These are phyloP conservation scores for Aplochiton taeniatus DNA, from an alignment of 2,797 vertebrate species.

Conservation along the genomic window DNA sequence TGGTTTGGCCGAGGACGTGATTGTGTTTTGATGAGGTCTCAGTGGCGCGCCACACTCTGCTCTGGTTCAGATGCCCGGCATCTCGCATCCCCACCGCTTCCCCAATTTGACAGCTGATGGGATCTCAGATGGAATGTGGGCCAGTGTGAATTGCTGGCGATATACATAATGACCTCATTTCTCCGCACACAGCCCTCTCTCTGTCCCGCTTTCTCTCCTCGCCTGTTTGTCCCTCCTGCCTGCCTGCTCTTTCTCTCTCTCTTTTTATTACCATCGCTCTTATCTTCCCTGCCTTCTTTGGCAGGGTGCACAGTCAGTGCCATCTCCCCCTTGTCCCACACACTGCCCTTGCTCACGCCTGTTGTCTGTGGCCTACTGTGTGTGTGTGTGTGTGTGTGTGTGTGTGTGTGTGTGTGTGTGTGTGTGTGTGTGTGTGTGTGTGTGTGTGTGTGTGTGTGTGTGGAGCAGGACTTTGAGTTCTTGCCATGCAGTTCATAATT, in stretches of 20 bases:
- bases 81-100: constrained; percentile 71
- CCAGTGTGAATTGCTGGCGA: constrained; percentile 84
- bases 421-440: neutral
- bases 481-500: constrained; percentile 6
- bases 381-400: constrained; percentile 10
- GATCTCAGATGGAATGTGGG: constrained; percentile 88
- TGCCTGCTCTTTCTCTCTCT: constrained; percentile 29
- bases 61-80: constrained; percentile 68
- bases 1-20: constrained; percentile 69
- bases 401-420: neutral
- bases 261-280: constrained; percentile 24
- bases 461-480: too few species aligned
- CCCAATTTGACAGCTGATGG: constrained; percentile 90
- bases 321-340: constrained; percentile 14
- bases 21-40: constrained; percentile 81
- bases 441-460: neutral
- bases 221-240: constrained; percentile 43
- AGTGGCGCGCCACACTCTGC: constrained; percentile 64
- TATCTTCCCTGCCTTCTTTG: constrained; percentile 14
- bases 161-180: constrained; percentile 86
- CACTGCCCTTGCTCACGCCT: constrained; percentile 29
- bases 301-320: constrained; percentile 35
- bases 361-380: constrained; percentile 26
- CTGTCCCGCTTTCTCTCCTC: constrained; percentile 35
- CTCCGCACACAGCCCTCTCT: constrained; percentile 59